phyloP scores from a whole-genome alignment of 2,888 invertebrate species.

The Drosophila rubida region DNA sequence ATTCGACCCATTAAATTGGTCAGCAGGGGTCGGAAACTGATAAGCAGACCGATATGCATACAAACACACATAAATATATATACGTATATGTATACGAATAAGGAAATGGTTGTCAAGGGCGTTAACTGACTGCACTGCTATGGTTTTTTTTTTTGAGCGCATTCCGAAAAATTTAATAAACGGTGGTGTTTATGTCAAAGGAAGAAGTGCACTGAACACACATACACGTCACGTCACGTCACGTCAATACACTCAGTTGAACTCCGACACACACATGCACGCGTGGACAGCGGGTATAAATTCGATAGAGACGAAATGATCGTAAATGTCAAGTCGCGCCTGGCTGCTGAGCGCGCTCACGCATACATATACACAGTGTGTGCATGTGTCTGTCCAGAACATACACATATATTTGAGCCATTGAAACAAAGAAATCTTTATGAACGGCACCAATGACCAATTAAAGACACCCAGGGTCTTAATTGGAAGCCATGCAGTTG shows the following conservation, averaged over 20 bases:
- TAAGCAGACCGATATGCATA: constrained; percentile 22
- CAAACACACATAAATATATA: not conserved
- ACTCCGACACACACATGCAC: not conserved
- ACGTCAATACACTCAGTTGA: not conserved
- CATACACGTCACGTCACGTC: too few species aligned
- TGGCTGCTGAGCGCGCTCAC: not conserved
- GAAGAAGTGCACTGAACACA: constrained; percentile 19
- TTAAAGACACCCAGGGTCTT: constrained; percentile 2
- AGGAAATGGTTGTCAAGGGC: constrained; percentile 76
- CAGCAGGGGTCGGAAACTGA: constrained; percentile 31
- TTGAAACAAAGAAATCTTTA: constrained; percentile 24
- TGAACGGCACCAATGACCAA: constrained; percentile 17
- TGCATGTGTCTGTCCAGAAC: not conserved
- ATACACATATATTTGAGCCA: too few species aligned
- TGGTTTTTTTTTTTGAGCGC: constrained; percentile 38
- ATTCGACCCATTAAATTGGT: constrained; percentile 15
- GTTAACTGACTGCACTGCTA: constrained; percentile 60
- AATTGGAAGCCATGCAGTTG: constrained; percentile 10
- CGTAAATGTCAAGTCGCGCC: constrained; percentile 18
- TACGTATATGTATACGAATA: constrained; percentile 9
- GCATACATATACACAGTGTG: not conserved
- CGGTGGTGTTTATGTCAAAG: constrained; percentile 37
- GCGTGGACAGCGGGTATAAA: constrained; percentile 1
- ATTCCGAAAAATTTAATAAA: constrained; percentile 23
- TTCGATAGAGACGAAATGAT: constrained; percentile 17